Percentiles rank a stretch among this genome's conserved stretches.
These are phyloP conservation scores for Dastarcus helophoroides DNA, from an alignment of 2,888 invertebrate genomes.

Conservation along the genomic window DNA sequence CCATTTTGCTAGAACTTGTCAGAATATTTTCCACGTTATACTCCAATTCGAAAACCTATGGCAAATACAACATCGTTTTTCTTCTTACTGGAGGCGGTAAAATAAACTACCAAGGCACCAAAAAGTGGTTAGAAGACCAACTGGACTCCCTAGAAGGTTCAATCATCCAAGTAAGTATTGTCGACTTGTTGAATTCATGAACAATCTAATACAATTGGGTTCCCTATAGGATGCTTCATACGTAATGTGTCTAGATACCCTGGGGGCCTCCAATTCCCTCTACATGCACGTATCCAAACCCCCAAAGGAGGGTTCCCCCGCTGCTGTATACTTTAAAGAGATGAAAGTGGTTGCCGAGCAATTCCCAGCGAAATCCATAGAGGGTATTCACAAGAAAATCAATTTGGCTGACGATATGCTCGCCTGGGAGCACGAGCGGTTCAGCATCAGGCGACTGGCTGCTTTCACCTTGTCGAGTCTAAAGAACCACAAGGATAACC, in stretches of 20 bases:
- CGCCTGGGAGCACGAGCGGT: conserved; percentile 96
- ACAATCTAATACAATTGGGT: conserved; percentile 4
- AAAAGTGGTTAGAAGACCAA: conserved; percentile 92
- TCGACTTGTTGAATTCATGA: too few relatives aligned
- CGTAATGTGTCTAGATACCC: conserved; percentile 80
- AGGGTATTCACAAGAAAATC: conserved; percentile 88
- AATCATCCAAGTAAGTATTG: conserved; percentile 52
- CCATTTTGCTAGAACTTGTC: conserved; percentile 75
- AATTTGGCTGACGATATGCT: conserved; percentile 84
- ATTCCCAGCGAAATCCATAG: conserved; percentile 41
- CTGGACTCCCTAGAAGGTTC: conserved; percentile 65
- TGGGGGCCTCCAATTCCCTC: conserved; percentile 53
- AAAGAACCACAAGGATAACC: conserved; percentile 53
- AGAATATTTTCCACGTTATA: conserved; percentile 82
- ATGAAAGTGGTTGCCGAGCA: conserved; percentile 45
- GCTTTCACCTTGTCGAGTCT: conserved; percentile 80
- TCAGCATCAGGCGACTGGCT: conserved; percentile 81
- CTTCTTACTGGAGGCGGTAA: conserved; percentile 84
- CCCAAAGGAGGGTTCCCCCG: conserved; percentile 73
- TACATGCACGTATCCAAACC: conserved; percentile 94
- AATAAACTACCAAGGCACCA: conserved; percentile 87
- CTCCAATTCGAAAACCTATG: conserved; percentile 57
- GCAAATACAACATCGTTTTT: conserved; percentile 73
- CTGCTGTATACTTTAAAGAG: conserved; percentile 54
- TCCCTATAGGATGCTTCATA: conserved; percentile 73